Base-by-base conservation (phyloP, 2,888 invertebrate species). In the Heliconius charithonia region DNA sequence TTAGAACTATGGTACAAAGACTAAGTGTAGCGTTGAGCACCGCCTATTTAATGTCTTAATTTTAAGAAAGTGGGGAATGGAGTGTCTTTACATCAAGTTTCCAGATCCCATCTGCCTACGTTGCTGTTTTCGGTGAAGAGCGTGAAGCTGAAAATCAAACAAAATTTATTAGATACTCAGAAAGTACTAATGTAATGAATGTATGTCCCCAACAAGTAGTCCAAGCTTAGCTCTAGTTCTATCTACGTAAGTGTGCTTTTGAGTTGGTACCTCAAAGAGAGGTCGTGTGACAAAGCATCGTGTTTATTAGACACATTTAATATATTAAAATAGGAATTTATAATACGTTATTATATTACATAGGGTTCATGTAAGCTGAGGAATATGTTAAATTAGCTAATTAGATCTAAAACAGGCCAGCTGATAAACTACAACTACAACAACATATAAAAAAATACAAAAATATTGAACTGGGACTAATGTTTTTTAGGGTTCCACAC, bases 111-210 rank as follows among this genome's bases (percentile, higher is more conserved):
- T 59, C n/a, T n/a, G 9, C n/a, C 25, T 62, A 25, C 25, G 4
- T 3, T 62, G 62, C 56, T 22, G 22, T 56, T 19, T 56, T 7
- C 19, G 22, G 19, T 56, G 22, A 7, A 56, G 9, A 56, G 25
- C 25, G 62, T n/a, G n/a, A 59, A 59, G 1, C 10, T 62, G 25
- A 25, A 63, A 25, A 62, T n/a, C n/a, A 63, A 63, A 69, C 12
- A 1, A 59, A 59, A 59, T 0, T 9, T 9, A 71, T 72, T 59
- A 32, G 71, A 27, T n/a, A 51, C 22, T 71, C 22, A 7, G 7
- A 32, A 56, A 72, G 32, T 59, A 59, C 72, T 72, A 72, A 32
- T 72, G 72, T 72, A 72, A 72, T 72, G 72, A 51, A 72, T 56
- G 45, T 72, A 71, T 32, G 56, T n/a, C 51, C 10, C 56, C 71